These are phyloP conservation scores for Cetonia aurata DNA, from an alignment of 2,888 invertebrate genomes.

Conservation along the genomic window DNA sequence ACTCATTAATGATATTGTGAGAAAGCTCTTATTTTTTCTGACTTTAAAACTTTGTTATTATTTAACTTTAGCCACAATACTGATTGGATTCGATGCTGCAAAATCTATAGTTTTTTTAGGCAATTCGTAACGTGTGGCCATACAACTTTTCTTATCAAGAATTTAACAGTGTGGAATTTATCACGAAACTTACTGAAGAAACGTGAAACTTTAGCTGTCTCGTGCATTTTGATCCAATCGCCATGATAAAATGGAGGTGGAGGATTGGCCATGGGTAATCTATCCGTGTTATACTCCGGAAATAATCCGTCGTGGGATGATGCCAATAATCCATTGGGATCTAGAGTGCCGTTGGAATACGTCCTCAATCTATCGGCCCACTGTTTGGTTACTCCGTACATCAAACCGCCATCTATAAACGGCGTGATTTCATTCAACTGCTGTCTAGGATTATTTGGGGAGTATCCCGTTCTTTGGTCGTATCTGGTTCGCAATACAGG, in stretches of 20 bases:
- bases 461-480: constrained; percentile 69
- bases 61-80: no score
- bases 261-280: constrained; percentile 72
- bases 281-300: constrained; percentile 68
- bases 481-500: constrained; percentile 71
- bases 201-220: constrained; percentile 67
- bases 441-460: constrained; percentile 73
- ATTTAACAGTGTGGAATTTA: no score
- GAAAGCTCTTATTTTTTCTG: no score
- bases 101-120: no score
- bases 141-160: no score
- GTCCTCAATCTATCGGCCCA: constrained; percentile 71
- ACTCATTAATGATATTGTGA: no score
- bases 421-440: constrained; percentile 75
- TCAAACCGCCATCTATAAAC: constrained; percentile 72
- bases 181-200: constrained; percentile 69
- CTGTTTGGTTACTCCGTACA: constrained; percentile 72
- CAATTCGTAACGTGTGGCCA: neutral
- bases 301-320: constrained; percentile 65
- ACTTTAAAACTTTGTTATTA: no score
- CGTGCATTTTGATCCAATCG: constrained; percentile 61
- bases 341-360: constrained; percentile 67
- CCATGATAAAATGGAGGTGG: constrained; percentile 70
- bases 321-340: constrained; percentile 66
- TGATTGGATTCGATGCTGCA: no score